Evolutionary conservation across 2,888 invertebrate species (phyloP).

Genomic region (Tenodera sinensis): DNA sequence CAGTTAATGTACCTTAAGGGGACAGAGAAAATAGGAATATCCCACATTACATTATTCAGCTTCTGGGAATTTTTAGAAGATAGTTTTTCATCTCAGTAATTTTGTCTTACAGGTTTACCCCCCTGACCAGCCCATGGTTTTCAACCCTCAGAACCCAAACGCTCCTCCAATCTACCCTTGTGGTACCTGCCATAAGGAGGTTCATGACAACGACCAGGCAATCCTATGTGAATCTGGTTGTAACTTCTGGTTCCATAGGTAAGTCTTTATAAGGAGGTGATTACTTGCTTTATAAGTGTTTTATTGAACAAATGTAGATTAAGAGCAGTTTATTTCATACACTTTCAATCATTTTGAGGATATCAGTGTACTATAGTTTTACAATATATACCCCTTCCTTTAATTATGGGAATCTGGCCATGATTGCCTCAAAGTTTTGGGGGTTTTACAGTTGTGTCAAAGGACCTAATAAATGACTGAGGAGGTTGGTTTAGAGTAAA

Average conservation of each 20-base stretch:
- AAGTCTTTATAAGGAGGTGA: conserved; percentile 35
- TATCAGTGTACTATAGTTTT: too few relatives aligned
- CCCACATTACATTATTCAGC: background rate
- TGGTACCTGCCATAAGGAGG: conserved; percentile 96
- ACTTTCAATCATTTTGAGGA: too few relatives aligned
- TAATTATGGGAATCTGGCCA: too few relatives aligned
- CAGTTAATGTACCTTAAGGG: background rate
- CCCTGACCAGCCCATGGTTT: conserved; percentile 94
- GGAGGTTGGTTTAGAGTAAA: too few relatives aligned
- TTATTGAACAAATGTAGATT: too few relatives aligned
- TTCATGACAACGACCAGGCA: conserved; percentile 97
- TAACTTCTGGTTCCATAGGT: conserved; percentile 98
- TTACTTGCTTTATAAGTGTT: too few relatives aligned
- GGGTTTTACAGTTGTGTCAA: too few relatives aligned
- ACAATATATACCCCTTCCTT: too few relatives aligned
- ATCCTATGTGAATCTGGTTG: conserved; percentile 97
- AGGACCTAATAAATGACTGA: too few relatives aligned
- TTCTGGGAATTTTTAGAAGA: background rate
- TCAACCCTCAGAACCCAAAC: conserved; percentile 96
- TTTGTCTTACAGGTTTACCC: conserved; percentile 64
- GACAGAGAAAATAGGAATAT: background rate
- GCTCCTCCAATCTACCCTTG: conserved; percentile 98
- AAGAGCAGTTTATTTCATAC: too few relatives aligned
- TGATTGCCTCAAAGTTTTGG: too few relatives aligned
- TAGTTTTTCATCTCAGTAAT: background rate